phyloP scores from a whole-genome alignment of 2,113 vertebrate species.

The Silurus glanis region DNA sequence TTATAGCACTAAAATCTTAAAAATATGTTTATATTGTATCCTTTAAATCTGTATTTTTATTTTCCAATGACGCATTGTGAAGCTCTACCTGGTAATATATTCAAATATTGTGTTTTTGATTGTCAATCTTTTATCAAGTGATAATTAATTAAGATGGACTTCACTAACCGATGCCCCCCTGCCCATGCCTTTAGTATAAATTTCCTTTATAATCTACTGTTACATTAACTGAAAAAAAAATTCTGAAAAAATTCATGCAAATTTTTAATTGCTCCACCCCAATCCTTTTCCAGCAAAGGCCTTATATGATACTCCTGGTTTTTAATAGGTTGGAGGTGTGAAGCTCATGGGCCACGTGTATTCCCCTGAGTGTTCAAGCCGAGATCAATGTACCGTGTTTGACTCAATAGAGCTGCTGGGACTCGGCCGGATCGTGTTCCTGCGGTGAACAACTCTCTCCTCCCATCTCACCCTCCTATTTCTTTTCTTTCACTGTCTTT shows the following conservation, averaged over 20 bases:
- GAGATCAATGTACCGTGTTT: conserved; percentile 18
- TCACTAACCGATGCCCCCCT: background rate
- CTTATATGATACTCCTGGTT: background rate
- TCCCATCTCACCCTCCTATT: conserved; percentile 23
- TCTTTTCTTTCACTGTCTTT: conserved; percentile 16
- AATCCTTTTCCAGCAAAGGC: background rate
- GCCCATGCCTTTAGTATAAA: background rate
- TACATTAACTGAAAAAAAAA: background rate
- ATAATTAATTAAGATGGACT: background rate
- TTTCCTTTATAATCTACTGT: background rate
- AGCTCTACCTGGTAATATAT: background rate
- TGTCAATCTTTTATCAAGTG: background rate
- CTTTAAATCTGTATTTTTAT: background rate
- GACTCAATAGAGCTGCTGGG: conserved; percentile 23
- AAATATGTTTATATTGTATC: background rate
- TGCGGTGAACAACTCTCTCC: conserved; percentile 28
- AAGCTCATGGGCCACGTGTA: background rate
- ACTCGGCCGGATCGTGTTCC: conserved; percentile 14
- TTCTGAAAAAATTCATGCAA: background rate
- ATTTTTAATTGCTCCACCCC: background rate
- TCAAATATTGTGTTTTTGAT: background rate
- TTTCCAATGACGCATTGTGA: background rate
- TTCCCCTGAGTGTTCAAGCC: conserved; percentile 15
- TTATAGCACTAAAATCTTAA: background rate
- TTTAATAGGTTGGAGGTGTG: conserved; percentile 31